Evolutionary conservation across 2,888 invertebrate species (phyloP).

Genomic region (Epinotia nisella): DNA sequence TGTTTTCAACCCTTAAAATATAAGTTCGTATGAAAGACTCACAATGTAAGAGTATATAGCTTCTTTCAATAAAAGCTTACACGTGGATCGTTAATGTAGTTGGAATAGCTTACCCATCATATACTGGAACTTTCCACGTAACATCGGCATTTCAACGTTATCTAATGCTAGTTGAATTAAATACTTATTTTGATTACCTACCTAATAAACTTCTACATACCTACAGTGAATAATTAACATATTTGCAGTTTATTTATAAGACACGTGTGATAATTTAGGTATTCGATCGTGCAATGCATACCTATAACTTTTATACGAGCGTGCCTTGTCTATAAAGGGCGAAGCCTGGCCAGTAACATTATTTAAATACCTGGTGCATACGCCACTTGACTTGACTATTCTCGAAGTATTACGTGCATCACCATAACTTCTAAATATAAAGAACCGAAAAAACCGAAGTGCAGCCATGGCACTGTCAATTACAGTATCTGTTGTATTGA

Average conservation of each 20-base stretch:
- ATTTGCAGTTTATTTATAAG: background rate
- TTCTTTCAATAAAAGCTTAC: too few species aligned
- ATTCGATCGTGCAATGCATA: background rate
- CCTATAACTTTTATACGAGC: background rate
- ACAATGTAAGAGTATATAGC: too few species aligned
- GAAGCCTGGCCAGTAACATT: background rate
- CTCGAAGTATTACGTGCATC: background rate
- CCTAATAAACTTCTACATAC: background rate
- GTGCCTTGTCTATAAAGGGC: background rate
- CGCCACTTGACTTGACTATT: too few species aligned
- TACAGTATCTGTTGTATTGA: background rate
- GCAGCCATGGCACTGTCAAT: background rate
- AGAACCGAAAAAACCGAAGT: too few species aligned
- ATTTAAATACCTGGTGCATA: background rate
- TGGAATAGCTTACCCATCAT: too few species aligned
- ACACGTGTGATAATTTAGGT: conserved; percentile 57
- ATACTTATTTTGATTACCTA: background rate
- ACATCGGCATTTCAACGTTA: background rate
- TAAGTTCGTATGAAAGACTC: too few species aligned
- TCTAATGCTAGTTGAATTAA: background rate
- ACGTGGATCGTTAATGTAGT: too few species aligned
- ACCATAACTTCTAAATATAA: background rate
- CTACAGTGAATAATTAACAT: background rate
- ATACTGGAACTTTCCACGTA: background rate
- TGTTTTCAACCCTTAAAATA: too few species aligned